Evolutionary conservation across 2,797 vertebrate species (phyloP).

Genomic region (Peromyscus aztecus): DNA sequence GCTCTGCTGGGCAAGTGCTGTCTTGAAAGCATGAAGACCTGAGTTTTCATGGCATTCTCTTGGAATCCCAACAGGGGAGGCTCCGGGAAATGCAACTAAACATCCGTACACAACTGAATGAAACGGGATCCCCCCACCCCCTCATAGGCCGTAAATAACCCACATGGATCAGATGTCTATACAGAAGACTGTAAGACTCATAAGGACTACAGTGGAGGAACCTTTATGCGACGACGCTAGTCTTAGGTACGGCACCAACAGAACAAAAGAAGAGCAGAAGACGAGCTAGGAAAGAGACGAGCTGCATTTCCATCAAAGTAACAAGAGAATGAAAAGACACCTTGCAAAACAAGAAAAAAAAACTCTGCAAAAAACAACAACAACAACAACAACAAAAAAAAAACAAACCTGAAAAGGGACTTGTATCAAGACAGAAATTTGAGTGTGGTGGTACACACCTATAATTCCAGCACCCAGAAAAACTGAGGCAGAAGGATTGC

Average conservation of each 20-base stretch:
- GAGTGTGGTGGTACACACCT: not conserved
- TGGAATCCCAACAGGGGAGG: not conserved
- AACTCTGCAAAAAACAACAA: not conserved
- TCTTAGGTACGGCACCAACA: not conserved
- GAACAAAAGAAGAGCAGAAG: not conserved
- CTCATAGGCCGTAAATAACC: not conserved
- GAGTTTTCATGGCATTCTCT: not conserved
- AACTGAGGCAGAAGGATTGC: not conserved
- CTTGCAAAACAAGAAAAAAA: not conserved
- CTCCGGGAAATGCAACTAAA: not conserved
- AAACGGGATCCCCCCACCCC: not conserved
- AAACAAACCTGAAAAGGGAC: not conserved
- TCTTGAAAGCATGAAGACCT: not conserved
- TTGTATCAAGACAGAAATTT: not conserved
- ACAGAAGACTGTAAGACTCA: not conserved
- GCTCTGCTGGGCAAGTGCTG: too few species aligned
- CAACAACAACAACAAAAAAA: not conserved
- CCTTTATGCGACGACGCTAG: not conserved
- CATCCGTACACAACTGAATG: not conserved
- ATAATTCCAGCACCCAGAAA: not conserved
- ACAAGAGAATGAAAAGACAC: not conserved
- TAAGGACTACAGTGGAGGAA: not conserved
- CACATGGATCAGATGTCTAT: not conserved
- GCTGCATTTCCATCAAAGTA: not conserved
- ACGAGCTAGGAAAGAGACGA: not conserved